Evolutionary conservation across 1,140 invertebrate genomes (phyloP).

Genomic region (Atopsyche davidsoni): DNA sequence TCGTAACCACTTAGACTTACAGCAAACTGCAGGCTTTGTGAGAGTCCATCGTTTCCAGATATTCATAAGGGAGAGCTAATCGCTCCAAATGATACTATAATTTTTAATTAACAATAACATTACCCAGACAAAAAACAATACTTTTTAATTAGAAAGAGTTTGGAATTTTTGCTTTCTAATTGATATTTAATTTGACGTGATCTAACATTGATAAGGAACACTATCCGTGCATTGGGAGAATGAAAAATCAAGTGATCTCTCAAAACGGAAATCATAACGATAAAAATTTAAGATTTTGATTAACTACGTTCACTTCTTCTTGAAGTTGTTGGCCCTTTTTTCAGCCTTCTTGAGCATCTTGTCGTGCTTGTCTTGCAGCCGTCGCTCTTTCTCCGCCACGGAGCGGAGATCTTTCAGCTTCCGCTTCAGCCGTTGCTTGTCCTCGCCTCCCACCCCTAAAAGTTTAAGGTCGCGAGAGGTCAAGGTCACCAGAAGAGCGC

Average conservation of each 20-base stretch:
- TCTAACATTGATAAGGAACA: slow-evolving; percentile 32
- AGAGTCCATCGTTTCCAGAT: too few species aligned
- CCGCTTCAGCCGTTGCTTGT: slow-evolving; percentile 77
- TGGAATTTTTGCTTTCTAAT: slow-evolving; percentile 20
- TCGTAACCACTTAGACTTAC: too few species aligned
- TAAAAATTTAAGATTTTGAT: slow-evolving; percentile 3
- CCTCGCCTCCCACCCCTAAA: slow-evolving; percentile 71
- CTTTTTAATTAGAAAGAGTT: too few species aligned
- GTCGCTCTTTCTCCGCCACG: slow-evolving; percentile 72
- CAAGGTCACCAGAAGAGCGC: slow-evolving; percentile 70
- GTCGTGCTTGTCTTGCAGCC: slow-evolving; percentile 65
- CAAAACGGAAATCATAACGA: slow-evolving; percentile 26
- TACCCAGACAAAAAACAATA: too few species aligned
- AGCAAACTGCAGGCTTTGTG: too few species aligned
- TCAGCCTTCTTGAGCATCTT: slow-evolving; percentile 78
- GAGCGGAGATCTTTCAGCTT: slow-evolving; percentile 81
- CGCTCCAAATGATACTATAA: too few species aligned
- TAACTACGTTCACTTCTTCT: slow-evolving; percentile 51
- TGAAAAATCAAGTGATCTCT: slow-evolving; percentile 29
- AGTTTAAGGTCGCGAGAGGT: slow-evolving; percentile 85
- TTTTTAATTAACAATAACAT: too few species aligned
- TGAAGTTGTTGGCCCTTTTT: slow-evolving; percentile 51
- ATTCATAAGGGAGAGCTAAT: too few species aligned
- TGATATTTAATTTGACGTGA: slow-evolving; percentile 29
- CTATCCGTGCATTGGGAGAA: slow-evolving; percentile 31